Evolutionary conservation across 1,140 invertebrate genomes (phyloP).

Genomic region (Drosophila nebulosa): DNA sequence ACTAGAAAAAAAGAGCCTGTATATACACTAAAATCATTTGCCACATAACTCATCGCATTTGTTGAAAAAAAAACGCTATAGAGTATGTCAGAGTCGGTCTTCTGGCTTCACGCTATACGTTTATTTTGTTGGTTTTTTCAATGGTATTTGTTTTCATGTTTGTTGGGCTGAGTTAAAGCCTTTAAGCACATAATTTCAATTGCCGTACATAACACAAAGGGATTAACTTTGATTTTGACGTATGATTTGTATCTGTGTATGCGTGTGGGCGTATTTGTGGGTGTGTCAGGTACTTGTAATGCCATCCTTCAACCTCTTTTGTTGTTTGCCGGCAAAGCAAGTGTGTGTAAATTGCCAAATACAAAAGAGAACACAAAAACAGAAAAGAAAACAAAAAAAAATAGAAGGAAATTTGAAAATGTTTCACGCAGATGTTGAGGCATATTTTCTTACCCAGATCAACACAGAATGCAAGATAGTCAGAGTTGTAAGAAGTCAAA

Average conservation of each 20-base stretch:
- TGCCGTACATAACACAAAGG: slow-evolving; percentile 73
- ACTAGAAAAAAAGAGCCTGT: no score
- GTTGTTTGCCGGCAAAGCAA: neutral
- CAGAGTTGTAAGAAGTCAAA: neutral
- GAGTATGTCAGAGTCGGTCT: neutral
- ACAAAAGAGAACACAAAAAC: slow-evolving; percentile 4
- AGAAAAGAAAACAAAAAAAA: neutral
- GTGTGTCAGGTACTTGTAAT: neutral
- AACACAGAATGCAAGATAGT: neutral
- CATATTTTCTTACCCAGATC: neutral
- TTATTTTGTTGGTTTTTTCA: slow-evolving; percentile 8
- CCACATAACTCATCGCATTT: no score
- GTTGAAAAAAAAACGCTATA: neutral
- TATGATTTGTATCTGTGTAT: slow-evolving; percentile 47
- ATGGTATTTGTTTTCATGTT: slow-evolving; percentile 49
- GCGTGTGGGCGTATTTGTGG: neutral
- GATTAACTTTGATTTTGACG: slow-evolving; percentile 77
- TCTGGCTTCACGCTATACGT: neutral
- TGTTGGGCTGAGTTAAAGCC: slow-evolving; percentile 65
- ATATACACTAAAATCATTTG: no score
- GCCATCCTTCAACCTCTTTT: neutral
- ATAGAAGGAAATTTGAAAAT: slow-evolving; percentile 23
- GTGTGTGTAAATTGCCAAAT: slow-evolving; percentile 10
- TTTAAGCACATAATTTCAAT: slow-evolving; percentile 78
- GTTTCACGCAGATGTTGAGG: slow-evolving; percentile 26